Evolutionary conservation across 2,888 invertebrate genomes (phyloP), one percentile per base, ranked within the genome.

Genomic region (Patella pellucida): DNA sequence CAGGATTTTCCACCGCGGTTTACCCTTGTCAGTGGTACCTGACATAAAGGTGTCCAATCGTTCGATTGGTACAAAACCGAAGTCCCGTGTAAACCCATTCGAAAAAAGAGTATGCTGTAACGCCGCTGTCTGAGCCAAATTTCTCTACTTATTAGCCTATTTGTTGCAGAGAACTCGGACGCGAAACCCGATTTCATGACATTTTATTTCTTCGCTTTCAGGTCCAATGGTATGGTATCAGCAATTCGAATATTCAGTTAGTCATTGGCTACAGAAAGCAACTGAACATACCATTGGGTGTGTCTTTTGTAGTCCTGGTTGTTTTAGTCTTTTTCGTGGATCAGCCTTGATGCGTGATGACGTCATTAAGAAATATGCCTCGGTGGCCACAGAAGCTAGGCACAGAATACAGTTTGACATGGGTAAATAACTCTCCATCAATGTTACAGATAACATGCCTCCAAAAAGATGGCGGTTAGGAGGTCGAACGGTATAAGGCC

Each of bases 251-350:
- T 98, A 99, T 90, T 98, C 98, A 68, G 97, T 98, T 89, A 98
- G 98, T 86, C 98, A 98, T 95, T 99, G 98, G 98, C 95, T 98
- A 88, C 98, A 98, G 93, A 98, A 98, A 92, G 97, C 98, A 62
- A 98, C 98, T 9, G 98, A 98, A 91, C 98, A 98, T 91, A 97
- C 98, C 95, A 97, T 98, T 88, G 98, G 98, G 69, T 98, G 98
- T 91, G 98, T 98, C 87, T 95, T 98, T 86, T 98, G 98, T 94
- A 97, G 97, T 92, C 98, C 98, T 50, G 98, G 98, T 76, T 98
- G 97, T 91, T 98, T 98, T 92, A 97, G 97, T 0, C 94, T 99
- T 31, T 98, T 98, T 92, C 94, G 98, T 91, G 97, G 97, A 76
- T 97, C 97, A 91, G 96, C 97, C 82, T 93, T 98, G 76, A 98